Evolutionary conservation across 1,140 invertebrate genomes (phyloP).

Genomic region (Ptiloglossa arizonensis): DNA sequence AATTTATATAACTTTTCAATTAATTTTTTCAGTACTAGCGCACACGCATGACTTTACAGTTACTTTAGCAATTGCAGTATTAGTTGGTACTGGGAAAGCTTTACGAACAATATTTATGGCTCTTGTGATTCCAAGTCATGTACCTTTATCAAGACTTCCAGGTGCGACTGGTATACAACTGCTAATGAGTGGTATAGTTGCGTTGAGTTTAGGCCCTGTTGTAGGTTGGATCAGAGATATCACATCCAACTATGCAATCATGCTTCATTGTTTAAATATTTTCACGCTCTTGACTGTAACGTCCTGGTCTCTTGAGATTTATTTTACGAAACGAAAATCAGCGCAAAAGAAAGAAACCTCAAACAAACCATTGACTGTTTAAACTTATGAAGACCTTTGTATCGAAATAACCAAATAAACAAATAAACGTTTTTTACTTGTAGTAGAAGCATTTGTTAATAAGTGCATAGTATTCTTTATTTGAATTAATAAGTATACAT

Average conservation of each 20-base stretch:
- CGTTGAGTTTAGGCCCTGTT: slow-evolving; percentile 82
- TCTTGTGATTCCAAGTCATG: slow-evolving; percentile 85
- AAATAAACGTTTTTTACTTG: neutral
- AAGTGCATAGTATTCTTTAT: neutral
- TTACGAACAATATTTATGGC: slow-evolving; percentile 86
- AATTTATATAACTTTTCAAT: slow-evolving; percentile 15
- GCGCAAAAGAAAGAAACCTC: neutral
- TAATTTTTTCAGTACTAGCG: slow-evolving; percentile 78
- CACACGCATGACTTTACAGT: slow-evolving; percentile 78
- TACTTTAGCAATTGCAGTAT: slow-evolving; percentile 81
- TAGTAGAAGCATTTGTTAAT: neutral
- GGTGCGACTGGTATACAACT: slow-evolving; percentile 85
- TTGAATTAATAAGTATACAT: neutral
- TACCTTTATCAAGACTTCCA: slow-evolving; percentile 84
- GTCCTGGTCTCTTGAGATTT: slow-evolving; percentile 82
- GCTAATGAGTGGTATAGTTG: slow-evolving; percentile 83
- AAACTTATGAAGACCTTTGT: neutral
- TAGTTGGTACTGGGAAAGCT: slow-evolving; percentile 85
- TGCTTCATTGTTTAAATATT: slow-evolving; percentile 85
- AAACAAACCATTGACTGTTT: neutral
- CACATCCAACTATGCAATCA: slow-evolving; percentile 81
- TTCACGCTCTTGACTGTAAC: slow-evolving; percentile 84
- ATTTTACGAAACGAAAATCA: neutral
- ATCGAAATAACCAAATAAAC: neutral
- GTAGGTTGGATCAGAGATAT: slow-evolving; percentile 84